Evolutionary conservation across 2,888 invertebrate species (phyloP).

Genomic region (Salticus scenicus): DNA sequence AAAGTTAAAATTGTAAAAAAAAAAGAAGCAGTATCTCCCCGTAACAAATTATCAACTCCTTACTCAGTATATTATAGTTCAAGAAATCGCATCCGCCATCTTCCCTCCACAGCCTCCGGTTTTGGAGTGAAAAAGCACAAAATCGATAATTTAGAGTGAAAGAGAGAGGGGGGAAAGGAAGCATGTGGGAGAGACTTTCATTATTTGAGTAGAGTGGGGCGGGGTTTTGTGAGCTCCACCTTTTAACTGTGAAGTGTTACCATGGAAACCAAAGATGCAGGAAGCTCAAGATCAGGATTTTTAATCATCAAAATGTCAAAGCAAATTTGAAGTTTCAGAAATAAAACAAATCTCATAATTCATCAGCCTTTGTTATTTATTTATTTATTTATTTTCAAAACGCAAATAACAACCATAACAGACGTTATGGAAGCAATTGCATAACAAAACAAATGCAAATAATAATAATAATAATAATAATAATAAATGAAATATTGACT

Average conservation of each 20-base stretch:
- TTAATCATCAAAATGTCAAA: conserved; percentile 46
- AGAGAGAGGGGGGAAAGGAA: conserved; percentile 10
- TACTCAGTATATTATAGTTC: no score
- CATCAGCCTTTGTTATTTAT: no score
- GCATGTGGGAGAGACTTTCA: conserved; percentile 47
- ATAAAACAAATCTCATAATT: no score
- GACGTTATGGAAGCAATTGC: no score
- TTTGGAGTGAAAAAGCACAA: conserved; percentile 40
- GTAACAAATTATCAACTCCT: no score
- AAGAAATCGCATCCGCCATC: conserved; percentile 9
- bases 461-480: no score
- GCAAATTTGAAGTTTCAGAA: background rate
- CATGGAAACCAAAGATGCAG: conserved; percentile 46
- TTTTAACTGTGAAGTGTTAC: conserved; percentile 60
- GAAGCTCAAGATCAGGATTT: conserved; percentile 50
- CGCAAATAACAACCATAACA: no score
- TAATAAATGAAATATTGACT: no score
- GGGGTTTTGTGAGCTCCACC: conserved; percentile 64
- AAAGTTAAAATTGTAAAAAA: no score
- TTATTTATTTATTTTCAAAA: no score
- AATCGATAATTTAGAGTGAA: conserved; percentile 67
- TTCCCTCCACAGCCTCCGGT: background rate
- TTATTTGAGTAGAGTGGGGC: conserved; percentile 66
- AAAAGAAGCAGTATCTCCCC: no score
- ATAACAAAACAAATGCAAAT: no score